Conservation (phyloP, 2,797 vertebrate species). For the Perodicticus potto region DNA sequence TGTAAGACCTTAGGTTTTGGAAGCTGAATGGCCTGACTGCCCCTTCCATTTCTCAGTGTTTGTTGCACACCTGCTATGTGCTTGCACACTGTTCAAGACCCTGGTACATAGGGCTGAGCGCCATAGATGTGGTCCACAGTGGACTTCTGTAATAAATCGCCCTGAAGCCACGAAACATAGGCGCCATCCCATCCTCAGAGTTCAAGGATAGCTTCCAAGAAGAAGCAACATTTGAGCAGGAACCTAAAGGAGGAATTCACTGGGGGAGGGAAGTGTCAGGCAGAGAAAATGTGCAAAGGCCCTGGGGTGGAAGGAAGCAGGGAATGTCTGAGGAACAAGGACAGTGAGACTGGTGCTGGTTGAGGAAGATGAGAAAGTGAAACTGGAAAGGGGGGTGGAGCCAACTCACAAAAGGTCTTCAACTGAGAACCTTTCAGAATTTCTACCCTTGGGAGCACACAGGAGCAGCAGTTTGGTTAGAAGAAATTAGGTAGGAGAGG, state of each 20-base stretch:
- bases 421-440: neutral
- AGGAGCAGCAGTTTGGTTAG: neutral
- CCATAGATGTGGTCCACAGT: neutral
- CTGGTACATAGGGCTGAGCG: neutral
- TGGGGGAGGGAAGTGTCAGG: neutral
- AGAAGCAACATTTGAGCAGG: neutral
- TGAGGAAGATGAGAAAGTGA: neutral
- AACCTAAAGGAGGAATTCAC: neutral
- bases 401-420: neutral
- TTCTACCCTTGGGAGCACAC: neutral
- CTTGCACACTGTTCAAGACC: neutral
- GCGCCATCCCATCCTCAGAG: neutral
- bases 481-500: neutral
- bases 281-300: constrained; percentile 15
- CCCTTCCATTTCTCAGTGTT: neutral
- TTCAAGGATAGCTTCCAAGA: neutral
- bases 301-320: neutral
- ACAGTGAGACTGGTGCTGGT: neutral
- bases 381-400: neutral
- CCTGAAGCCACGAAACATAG: neutral
- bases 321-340: neutral
- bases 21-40: neutral
- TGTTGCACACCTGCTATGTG: neutral
- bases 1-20: constrained; percentile 1
- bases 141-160: neutral